Conservation (phyloP, 2,888 invertebrate genomes). For the Metallyticus violacea region DNA sequence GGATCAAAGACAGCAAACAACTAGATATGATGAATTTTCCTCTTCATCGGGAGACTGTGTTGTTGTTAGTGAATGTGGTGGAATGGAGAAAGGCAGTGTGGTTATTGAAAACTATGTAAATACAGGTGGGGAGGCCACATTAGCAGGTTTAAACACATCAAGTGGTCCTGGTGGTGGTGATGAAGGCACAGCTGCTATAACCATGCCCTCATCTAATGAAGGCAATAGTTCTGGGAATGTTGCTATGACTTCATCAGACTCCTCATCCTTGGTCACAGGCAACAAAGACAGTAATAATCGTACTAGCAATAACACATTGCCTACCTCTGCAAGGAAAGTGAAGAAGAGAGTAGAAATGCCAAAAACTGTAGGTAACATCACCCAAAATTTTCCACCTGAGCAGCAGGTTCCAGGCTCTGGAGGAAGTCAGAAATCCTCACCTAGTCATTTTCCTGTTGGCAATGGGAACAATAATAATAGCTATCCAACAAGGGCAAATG, state of each 20-base stretch:
- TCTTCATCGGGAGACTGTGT: conserved; percentile 16
- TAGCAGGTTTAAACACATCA: conserved; percentile 16
- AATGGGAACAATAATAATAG: background rate
- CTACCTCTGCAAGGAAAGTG: conserved; percentile 50
- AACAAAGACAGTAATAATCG: conserved; percentile 47
- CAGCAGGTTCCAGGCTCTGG: background rate
- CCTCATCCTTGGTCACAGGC: conserved; percentile 40
- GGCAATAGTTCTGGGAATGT: background rate
- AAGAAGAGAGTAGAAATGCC: conserved; percentile 54
- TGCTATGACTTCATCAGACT: conserved; percentile 37
- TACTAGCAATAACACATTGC: conserved; percentile 51
- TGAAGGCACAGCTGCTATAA: background rate
- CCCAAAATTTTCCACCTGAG: background rate
- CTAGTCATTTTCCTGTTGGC: conserved; percentile 9
- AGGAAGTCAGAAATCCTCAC: conserved; percentile 20
- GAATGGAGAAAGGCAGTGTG: conserved; percentile 1
- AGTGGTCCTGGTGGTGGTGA: background rate
- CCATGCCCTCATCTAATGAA: background rate
- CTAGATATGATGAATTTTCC: conserved; percentile 22
- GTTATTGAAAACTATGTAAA: conserved; percentile 30
- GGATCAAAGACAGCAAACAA: background rate
- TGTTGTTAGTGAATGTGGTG: background rate
- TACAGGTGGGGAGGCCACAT: conserved; percentile 24
- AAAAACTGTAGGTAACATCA: conserved; percentile 30
- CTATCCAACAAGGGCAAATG: background rate